phyloP scores from a whole-genome alignment of 2,113 vertebrate genomes.

The Tragelaphus scriptus region DNA sequence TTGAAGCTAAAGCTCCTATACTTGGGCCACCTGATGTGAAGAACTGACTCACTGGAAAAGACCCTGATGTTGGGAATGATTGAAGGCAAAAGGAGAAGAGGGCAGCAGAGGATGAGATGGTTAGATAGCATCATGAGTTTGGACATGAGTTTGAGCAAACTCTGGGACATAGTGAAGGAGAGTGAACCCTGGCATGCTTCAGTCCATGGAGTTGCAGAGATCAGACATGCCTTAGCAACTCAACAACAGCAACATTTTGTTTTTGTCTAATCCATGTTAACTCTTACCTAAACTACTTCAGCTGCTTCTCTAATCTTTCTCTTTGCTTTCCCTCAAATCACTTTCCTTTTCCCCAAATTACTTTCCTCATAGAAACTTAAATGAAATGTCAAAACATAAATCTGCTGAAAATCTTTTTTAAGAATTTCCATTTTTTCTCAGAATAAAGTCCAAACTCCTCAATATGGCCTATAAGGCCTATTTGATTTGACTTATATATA shows the following conservation, averaged over 20 bases:
- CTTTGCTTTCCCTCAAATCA: neutral
- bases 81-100: neutral
- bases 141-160: neutral
- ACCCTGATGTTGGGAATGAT: neutral
- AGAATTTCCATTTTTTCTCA: neutral
- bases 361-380: neutral
- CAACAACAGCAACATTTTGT: neutral
- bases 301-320: neutral
- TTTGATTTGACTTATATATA: neutral
- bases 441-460: neutral
- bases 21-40: neutral
- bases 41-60: neutral
- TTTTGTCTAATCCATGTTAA: neutral
- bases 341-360: neutral
- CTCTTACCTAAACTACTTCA: neutral
- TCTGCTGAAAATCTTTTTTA: neutral
- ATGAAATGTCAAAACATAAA: neutral
- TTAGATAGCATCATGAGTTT: neutral
- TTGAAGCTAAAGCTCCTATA: neutral
- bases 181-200: neutral
- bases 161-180: neutral
- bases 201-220: neutral
- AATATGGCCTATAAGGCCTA: neutral
- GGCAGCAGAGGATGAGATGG: neutral
- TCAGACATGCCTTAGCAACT: neutral